A percentile compares a stretch with the other conserved stretches of the same genome.
phyloP scores from a whole-genome alignment of 2,888 invertebrate species.

The Hartigia nigra region DNA sequence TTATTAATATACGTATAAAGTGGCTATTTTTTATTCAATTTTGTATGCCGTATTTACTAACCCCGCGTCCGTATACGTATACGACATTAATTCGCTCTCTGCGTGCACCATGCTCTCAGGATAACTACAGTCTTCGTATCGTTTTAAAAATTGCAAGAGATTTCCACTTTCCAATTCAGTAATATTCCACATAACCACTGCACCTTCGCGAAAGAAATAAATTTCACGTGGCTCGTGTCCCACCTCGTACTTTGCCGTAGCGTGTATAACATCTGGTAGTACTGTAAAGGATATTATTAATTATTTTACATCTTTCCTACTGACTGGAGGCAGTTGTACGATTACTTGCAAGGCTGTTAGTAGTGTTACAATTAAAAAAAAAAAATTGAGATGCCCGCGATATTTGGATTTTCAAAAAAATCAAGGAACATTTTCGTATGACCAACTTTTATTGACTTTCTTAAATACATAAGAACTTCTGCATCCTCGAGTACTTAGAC shows the following conservation, averaged over 20 bases:
- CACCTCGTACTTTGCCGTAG: constrained; percentile 85
- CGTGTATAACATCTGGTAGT: constrained; percentile 82
- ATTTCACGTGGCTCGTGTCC: constrained; percentile 84
- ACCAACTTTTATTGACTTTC: no score
- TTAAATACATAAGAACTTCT: no score
- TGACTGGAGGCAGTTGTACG: constrained; percentile 7
- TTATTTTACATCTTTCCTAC: constrained; percentile 1
- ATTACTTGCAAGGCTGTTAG: no score
- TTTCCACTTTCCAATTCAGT: constrained; percentile 82
- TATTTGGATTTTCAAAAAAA: no score
- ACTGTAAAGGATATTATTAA: constrained; percentile 51
- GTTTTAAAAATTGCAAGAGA: constrained; percentile 78
- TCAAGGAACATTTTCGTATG: no score
- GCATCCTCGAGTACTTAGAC: no score
- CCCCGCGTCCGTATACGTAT: constrained; percentile 73
- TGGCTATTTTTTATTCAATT: not conserved
- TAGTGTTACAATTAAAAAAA: no score
- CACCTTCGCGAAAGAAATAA: constrained; percentile 91
- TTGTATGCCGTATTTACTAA: constrained; percentile 56
- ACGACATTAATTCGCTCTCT: constrained; percentile 88
- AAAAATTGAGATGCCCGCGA: no score
- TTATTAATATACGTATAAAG: not conserved
- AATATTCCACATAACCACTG: constrained; percentile 92
- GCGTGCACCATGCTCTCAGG: constrained; percentile 74
- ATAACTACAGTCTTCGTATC: constrained; percentile 79